Evolutionary conservation across 2,888 invertebrate genomes (phyloP).

Genomic region (Nephrotoma flavescens): DNA sequence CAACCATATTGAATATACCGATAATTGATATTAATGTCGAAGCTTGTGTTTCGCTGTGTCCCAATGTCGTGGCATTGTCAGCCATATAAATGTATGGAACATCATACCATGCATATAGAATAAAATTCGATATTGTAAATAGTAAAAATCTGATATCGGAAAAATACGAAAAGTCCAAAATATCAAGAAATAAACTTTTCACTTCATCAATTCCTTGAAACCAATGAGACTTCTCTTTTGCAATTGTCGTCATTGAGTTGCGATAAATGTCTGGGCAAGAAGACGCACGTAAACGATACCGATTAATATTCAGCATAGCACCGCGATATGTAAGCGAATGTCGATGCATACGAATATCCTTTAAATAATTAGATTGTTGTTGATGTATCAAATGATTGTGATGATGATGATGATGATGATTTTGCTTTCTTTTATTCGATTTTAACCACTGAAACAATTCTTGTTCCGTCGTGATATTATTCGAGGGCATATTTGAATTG

Average conservation of each 20-base stretch:
- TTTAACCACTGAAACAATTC: constrained; percentile 13
- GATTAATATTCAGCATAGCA: constrained; percentile 70
- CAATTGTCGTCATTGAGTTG: constrained; percentile 72
- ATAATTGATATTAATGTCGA: constrained; percentile 76
- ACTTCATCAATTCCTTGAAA: constrained; percentile 62
- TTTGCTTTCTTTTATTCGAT: neutral
- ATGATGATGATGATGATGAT: constrained; percentile 1
- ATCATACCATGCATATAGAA: constrained; percentile 85
- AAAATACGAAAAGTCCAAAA: constrained; percentile 71
- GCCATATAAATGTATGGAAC: constrained; percentile 85
- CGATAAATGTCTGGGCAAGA: constrained; percentile 85
- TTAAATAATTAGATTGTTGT: constrained; percentile 41
- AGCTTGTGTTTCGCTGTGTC: constrained; percentile 54
- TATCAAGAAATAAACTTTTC: constrained; percentile 59
- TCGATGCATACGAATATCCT: constrained; percentile 58
- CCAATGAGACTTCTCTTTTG: constrained; percentile 57
- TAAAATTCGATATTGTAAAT: constrained; percentile 76
- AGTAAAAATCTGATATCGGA: constrained; percentile 54
- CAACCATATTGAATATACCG: constrained; percentile 75
- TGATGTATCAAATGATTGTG: neutral
- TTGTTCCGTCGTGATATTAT: constrained; percentile 9
- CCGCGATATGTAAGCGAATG: constrained; percentile 71
- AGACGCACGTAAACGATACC: constrained; percentile 65
- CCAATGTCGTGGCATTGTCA: constrained; percentile 59
- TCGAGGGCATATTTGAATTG: neutral